phyloP scores from a whole-genome alignment of 2,113 vertebrate species.

The Nothobranchius kuhntae region DNA sequence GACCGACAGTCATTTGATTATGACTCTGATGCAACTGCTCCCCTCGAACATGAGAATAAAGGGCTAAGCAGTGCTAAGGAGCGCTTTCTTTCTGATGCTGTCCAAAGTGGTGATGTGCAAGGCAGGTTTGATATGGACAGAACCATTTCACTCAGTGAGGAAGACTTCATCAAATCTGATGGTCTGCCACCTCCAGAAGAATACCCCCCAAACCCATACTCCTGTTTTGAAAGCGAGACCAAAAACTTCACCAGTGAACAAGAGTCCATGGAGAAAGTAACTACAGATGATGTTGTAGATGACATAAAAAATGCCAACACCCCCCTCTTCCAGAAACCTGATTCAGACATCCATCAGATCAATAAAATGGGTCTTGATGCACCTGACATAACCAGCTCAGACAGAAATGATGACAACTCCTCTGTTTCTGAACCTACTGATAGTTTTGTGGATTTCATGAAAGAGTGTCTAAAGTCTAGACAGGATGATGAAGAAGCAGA shows the following conservation, averaged over 20 bases:
- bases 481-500: conserved; percentile 71
- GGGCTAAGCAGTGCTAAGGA: conserved; percentile 42
- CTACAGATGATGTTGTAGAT: conserved; percentile 14
- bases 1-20: conserved; percentile 70
- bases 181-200: conserved; percentile 39
- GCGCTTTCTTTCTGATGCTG: conserved; percentile 44
- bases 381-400: conserved; percentile 46
- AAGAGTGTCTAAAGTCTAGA: conserved; percentile 77
- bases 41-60: conserved; percentile 46
- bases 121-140: conserved; percentile 2
- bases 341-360: conserved; percentile 24
- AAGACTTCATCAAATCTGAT: conserved; percentile 24
- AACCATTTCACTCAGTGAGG: conserved; percentile 19
- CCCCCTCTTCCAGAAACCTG: not conserved
- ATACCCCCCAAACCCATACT: conserved; percentile 60
- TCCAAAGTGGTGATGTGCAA: conserved; percentile 17
- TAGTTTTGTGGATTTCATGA: conserved; percentile 84
- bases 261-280: conserved; percentile 20
- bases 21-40: conserved; percentile 44
- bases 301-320: conserved; percentile 4
- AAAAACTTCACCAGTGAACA: conserved; percentile 29
- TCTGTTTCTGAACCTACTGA: conserved; percentile 67
- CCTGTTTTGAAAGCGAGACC: conserved; percentile 53
- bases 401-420: conserved; percentile 40
- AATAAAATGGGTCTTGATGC: conserved; percentile 15